phyloP scores from a whole-genome alignment of 2,797 vertebrate genomes.

The Malurus leucopterus region DNA sequence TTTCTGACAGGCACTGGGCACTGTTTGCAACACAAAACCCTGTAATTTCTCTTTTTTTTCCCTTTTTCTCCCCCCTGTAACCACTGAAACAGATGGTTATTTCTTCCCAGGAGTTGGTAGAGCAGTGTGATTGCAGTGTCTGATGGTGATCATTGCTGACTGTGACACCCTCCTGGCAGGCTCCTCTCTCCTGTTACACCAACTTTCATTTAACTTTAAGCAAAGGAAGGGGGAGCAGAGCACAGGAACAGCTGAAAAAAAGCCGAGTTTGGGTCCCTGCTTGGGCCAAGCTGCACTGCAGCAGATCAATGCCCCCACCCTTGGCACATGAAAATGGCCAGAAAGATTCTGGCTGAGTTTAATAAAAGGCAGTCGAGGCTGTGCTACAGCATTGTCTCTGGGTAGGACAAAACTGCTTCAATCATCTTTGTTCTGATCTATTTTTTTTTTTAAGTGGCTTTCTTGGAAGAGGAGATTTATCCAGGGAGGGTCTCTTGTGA shows the following conservation, averaged over 20 bases:
- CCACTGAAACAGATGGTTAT: slow-evolving; percentile 38
- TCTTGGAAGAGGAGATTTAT: slow-evolving; percentile 36
- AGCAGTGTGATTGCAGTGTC: slow-evolving; percentile 24
- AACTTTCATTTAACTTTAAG: slow-evolving; percentile 11
- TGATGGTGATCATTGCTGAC: slow-evolving; percentile 50
- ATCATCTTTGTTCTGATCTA: not conserved
- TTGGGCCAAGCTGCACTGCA: not conserved
- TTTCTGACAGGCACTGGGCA: not conserved
- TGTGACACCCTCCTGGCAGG: slow-evolving; percentile 55
- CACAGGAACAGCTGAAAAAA: slow-evolving; percentile 19
- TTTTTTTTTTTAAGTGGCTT: not conserved
- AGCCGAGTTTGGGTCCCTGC: not conserved
- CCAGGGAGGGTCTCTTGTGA: slow-evolving; percentile 45
- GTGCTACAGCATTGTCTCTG: slow-evolving; percentile 7
- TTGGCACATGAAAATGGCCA: not conserved
- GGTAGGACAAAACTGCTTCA: slow-evolving; percentile 14
- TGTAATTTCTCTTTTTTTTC: accelerated
- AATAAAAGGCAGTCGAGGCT: not conserved
- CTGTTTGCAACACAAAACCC: not conserved
- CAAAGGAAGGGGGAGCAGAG: slow-evolving; percentile 5
- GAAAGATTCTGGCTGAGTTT: slow-evolving; percentile 21
- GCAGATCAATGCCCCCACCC: not conserved
- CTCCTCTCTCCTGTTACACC: slow-evolving; percentile 31
- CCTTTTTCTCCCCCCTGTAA: not conserved
- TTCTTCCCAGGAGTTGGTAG: slow-evolving; percentile 27